Evolutionary conservation across 2,113 vertebrate genomes (phyloP), one percentile per base, ranked within the genome.

Genomic region (Oophaga pumilio): DNA sequence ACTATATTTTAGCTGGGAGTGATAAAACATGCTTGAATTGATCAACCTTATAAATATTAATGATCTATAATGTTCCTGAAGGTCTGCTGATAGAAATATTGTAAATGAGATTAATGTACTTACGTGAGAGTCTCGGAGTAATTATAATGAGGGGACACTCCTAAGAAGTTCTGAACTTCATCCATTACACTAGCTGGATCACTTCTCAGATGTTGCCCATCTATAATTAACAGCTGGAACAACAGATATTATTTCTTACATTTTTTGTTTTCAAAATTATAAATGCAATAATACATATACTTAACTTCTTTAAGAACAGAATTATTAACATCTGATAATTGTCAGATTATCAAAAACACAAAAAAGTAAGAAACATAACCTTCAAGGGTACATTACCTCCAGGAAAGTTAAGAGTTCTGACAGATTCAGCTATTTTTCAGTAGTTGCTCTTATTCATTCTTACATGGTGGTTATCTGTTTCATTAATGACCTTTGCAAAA

Each of bases 111-210:
- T 73, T 85, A 68, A 90, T 17, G 85, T 81, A 95, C 97, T 97
- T 93, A 99, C 98, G 96, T 98, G 81, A 99, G 94, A 6, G 97
- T 95, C 93, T 98, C 96, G 7, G 98, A 98, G 91, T 99, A 99
- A 93, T 98, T 99, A 86, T 96, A 97, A 89, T 97, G 96, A 90
- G 97, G 95, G 91, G 95, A 95, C 15, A 99, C 95, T 89, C 96
- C 97, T 85, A 99, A 93, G 90, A 99, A 99, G 94, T 95, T 98
- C 94, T 99, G 98, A 10, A 99, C 96, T 92, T 96, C 97, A 88
- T 99, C 97, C 97, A 99, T 99, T 90, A 99, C 96, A 28, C 96
- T 92, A 9, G 97, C 95, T 50, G 98, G 98, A 91, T 99, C 97
- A 57, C 93, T 95, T 91, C 97, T 96, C 90, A 99, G 93, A 93